Conservation (phyloP, 2,113 vertebrate species). For the Chelonoidis abingdonii region DNA sequence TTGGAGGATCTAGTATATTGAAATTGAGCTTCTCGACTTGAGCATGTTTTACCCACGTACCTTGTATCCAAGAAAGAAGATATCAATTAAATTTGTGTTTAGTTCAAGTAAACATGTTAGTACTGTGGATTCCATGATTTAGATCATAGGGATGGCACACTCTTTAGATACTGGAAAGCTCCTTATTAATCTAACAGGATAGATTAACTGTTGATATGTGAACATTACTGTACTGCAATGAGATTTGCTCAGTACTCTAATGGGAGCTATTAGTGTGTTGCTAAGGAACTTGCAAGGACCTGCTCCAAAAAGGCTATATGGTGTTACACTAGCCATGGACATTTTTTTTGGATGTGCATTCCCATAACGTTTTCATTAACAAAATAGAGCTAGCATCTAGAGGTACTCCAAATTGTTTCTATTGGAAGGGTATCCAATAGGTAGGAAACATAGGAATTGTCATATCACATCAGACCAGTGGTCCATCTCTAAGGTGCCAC, state of each 20-base stretch:
- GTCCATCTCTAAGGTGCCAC: background rate
- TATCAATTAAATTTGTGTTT: background rate
- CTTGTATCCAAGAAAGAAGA: background rate
- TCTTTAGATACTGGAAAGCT: background rate
- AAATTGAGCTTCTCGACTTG: background rate
- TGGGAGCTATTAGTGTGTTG: background rate
- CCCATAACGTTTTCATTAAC: background rate
- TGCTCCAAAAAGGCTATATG: background rate
- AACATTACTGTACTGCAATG: background rate
- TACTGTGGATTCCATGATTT: background rate
- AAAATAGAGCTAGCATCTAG: background rate
- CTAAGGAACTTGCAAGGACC: background rate
- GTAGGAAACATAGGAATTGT: background rate
- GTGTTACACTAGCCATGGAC: fast-evolving
- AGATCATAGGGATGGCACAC: fast-evolving
- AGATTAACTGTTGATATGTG: background rate
- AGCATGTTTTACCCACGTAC: background rate
- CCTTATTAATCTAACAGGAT: fast-evolving
- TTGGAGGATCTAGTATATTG: background rate
- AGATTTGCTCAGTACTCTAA: background rate
- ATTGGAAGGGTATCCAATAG: background rate
- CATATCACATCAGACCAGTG: background rate
- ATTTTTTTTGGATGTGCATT: background rate
- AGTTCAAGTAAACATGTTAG: background rate
- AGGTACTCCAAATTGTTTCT: background rate